Base-by-base conservation (phyloP, 2,797 vertebrate species). In the Oryzias dopingdopingensis region DNA sequence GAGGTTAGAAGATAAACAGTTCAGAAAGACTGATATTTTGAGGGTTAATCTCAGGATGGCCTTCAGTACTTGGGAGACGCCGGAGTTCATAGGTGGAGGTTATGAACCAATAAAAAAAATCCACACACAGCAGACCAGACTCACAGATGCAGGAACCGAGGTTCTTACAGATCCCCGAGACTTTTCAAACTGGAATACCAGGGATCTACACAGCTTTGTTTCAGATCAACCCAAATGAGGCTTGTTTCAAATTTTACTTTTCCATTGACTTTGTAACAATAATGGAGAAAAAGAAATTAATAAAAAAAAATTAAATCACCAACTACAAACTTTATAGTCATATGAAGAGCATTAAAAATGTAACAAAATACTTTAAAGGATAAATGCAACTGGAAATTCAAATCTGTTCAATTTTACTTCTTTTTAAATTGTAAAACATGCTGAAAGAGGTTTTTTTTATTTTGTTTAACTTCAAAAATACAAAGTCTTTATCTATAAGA, bases 1-100 rank as follows among this genome's bases (percentile, higher is more conserved):
- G 79, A 80, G 81, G 81, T 84, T 78, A 72, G 65, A 54, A 68
- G 79, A 84, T 81, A 85, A 84, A 83, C 85, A 84, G 77, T 62
- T 64, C 46, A 23, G 52, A 10, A 56, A 76, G 68, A 86, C 66
- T 14, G 79, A 79, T 83, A 82, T 83, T 87, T 82, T 81, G 57
- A 65, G 69, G 80, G 79, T 72, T 81, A 88, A 84, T 62, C 66
- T 55, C 1, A 3, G 15, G 62, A 61, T 49, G 67, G 66, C 71
- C 82, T 72, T 49, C 0, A 72, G 80, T 81, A 81, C 79, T 77
- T 75, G 71, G 0, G 71, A 81, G 79, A 67, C 57, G 23, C 29
- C 1, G 53, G 10, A 52, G 87, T 76, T 84, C 76, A 86, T 57
- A 78, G 83, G 84, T 84, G 61, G 76, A 65, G 82, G 87, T 79